Evolutionary conservation across 2,113 vertebrate genomes (phyloP).

Genomic region (Cynocephalus volans): DNA sequence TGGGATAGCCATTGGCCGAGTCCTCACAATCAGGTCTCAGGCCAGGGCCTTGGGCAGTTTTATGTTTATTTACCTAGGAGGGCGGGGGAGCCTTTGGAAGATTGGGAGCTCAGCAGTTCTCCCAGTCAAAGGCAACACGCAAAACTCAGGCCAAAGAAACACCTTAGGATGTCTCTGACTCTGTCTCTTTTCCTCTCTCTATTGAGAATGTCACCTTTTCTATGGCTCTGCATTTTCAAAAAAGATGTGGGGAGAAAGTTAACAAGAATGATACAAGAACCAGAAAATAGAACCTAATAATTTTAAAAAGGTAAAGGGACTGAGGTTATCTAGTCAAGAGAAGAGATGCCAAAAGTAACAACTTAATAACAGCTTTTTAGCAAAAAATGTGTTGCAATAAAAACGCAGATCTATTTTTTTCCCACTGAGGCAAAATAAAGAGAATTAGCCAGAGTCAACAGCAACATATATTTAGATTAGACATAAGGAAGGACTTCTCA

Average conservation of each 20-base stretch:
- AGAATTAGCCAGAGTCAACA: conserved; percentile 60
- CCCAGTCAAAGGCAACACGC: neutral
- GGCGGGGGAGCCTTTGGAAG: neutral
- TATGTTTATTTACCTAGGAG: neutral
- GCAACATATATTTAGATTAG: conserved; percentile 63
- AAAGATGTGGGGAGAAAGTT: neutral
- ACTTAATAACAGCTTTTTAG: conserved; percentile 66
- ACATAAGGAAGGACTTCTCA: conserved; percentile 42
- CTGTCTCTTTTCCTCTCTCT: neutral
- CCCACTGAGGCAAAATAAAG: conserved; percentile 57
- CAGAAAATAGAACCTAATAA: conserved; percentile 64
- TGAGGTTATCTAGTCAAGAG: conserved; percentile 36
- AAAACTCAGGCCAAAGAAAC: conserved; percentile 12
- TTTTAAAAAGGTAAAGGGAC: conserved; percentile 40
- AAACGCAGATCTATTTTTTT: conserved; percentile 39
- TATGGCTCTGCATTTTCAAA: neutral
- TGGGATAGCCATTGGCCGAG: neutral
- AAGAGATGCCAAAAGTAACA: conserved; percentile 8
- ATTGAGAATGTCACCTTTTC: neutral
- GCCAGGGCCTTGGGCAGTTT: neutral
- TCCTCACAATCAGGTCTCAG: neutral
- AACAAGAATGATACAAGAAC: conserved; percentile 24
- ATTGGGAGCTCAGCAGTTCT: neutral
- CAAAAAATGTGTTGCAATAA: neutral
- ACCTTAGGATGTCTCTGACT: neutral